Evolutionary conservation across 35 echinoderm and acorn worm species (phyloP).

Genomic region (Amphiura filiformis): DNA sequence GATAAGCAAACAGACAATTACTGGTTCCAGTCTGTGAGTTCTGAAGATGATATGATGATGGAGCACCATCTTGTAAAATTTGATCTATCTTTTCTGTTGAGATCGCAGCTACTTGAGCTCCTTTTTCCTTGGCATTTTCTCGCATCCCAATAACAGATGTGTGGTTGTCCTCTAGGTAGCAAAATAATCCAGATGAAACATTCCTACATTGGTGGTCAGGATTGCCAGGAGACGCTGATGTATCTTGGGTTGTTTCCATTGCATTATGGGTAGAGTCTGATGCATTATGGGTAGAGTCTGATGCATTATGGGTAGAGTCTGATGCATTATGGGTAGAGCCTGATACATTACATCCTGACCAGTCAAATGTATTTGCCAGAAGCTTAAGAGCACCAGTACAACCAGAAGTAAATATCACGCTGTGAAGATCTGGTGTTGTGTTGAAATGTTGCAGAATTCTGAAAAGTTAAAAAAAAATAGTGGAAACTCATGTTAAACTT

Average conservation of each 20-base stretch:
- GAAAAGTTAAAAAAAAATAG: too few relatives aligned
- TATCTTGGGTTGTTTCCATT: background rate
- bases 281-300: background rate
- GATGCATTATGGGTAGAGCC: background rate
- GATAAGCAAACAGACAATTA: slow-evolving; percentile 70
- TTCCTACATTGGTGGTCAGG: background rate
- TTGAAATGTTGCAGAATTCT: slow-evolving; percentile 89
- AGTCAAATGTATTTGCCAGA: slow-evolving; percentile 76
- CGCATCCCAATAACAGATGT: slow-evolving; percentile 93
- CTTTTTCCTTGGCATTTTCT: slow-evolving; percentile 61
- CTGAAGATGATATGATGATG: too few relatives aligned
- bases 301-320: background rate
- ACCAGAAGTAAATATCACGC: slow-evolving; percentile 86
- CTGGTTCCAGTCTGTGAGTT: background rate
- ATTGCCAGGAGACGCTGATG: background rate
- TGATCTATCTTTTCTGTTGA: slow-evolving; percentile 10
- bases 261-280: background rate
- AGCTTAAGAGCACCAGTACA: slow-evolving; percentile 85
- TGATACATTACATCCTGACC: slow-evolving; percentile 13
- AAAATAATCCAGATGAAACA: slow-evolving; percentile 30
- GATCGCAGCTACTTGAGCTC: slow-evolving; percentile 43
- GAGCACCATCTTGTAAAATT: background rate
- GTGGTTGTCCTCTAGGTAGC: slow-evolving; percentile 81
- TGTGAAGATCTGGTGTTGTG: slow-evolving; percentile 68
- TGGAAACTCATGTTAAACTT: background rate